These are phyloP conservation scores for Oikopleura vanhoeffeni DNA, from an alignment of 23 tunicate genomes.

Conservation along the genomic window DNA sequence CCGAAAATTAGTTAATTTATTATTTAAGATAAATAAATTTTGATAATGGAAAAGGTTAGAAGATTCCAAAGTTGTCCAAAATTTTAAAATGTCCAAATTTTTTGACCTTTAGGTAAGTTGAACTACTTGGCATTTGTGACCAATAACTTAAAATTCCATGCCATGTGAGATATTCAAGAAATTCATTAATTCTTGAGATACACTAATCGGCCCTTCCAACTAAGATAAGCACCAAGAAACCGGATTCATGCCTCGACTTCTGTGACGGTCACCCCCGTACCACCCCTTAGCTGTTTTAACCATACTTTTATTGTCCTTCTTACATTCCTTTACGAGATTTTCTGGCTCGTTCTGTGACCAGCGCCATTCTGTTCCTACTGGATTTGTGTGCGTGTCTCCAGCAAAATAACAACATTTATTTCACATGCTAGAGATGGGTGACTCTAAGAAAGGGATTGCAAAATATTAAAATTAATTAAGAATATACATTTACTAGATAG, in stretches of 20 bases:
- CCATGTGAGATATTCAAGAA: constrained; percentile 46
- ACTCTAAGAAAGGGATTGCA: no score
- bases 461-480: no score
- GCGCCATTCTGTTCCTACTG: constrained; percentile 95
- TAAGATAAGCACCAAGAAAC: constrained; percentile 68
- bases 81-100: no score
- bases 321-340: constrained; percentile 38
- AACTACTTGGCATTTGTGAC: no score
- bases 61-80: no score
- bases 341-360: constrained; percentile 69
- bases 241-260: constrained; percentile 67
- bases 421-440: no score
- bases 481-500: no score
- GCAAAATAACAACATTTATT: no score
- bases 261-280: constrained; percentile 69
- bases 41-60: no score
- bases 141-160: constrained; percentile 60
- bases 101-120: no score
- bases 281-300: constrained; percentile 91
- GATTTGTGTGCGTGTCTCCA: constrained; percentile 98
- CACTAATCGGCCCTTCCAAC: constrained; percentile 81
- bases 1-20: no score
- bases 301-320: constrained; percentile 51
- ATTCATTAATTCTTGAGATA: constrained; percentile 61
- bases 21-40: no score